Percentiles rank a stretch among this genome's conserved stretches.
phyloP scores from a whole-genome alignment of 2,888 invertebrate genomes.

The Drosophila hamatofila region DNA sequence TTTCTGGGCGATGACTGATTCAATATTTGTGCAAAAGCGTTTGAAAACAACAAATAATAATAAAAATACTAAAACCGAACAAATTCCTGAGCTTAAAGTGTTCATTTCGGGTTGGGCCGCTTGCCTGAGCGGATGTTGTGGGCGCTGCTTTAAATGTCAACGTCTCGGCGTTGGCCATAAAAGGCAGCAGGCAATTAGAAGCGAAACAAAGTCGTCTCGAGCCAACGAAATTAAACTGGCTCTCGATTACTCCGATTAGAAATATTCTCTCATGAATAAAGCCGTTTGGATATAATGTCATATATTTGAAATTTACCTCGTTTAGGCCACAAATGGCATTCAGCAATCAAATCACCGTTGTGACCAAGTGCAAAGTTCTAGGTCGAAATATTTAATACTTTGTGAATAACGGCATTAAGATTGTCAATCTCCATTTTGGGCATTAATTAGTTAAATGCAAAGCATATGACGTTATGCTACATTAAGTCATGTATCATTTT shows the following conservation, averaged over 20 bases:
- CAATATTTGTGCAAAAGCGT: constrained; percentile 45
- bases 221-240: constrained; percentile 40
- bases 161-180: constrained; percentile 56
- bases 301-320: constrained; percentile 10
- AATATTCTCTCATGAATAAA: constrained; percentile 31
- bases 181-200: constrained; percentile 68
- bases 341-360: constrained; percentile 8
- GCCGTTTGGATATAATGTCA: neutral
- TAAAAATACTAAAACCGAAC: constrained; percentile 14
- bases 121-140: constrained; percentile 69
- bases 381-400: constrained; percentile 13
- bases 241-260: constrained; percentile 49
- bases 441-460: constrained; percentile 7
- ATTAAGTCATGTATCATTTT: neutral
- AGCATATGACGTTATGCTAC: neutral
- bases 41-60: constrained; percentile 17
- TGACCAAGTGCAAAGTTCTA: constrained; percentile 43
- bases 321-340: constrained; percentile 33
- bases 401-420: neutral
- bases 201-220: constrained; percentile 28
- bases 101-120: constrained; percentile 61
- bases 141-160: constrained; percentile 74
- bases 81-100: constrained; percentile 49
- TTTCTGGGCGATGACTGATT: constrained; percentile 32
- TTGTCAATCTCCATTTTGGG: constrained; percentile 20